Percentiles rank a stretch among this genome's conserved stretches.
These are phyloP conservation scores for Halcyon malimbica DNA, from an alignment of 2,113 vertebrate genomes.

Conservation along the genomic window DNA sequence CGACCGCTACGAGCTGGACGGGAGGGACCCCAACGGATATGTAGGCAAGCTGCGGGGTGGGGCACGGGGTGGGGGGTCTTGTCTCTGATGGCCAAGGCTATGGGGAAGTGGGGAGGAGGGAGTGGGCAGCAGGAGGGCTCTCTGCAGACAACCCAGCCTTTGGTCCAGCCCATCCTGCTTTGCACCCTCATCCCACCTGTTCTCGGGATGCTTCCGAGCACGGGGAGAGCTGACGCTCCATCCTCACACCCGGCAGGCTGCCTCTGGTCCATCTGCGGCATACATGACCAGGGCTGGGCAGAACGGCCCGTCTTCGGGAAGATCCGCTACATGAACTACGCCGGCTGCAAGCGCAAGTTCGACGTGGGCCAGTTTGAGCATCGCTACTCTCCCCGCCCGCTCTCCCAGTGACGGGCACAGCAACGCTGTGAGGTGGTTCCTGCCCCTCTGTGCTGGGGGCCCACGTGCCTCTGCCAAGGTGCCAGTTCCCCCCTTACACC, in stretches of 20 bases:
- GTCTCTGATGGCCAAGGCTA: not conserved
- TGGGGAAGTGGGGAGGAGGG: rapidly evolving
- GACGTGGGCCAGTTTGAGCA: slow-evolving; percentile 81
- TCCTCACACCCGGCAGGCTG: slow-evolving; percentile 71
- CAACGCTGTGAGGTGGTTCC: rapidly evolving
- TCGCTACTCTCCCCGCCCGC: slow-evolving; percentile 67
- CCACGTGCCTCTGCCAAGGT: not conserved
- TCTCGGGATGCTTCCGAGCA: rapidly evolving
- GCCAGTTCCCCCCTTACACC: not conserved
- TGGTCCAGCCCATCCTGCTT: not conserved
- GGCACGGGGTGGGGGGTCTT: rapidly evolving
- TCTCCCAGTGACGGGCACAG: not conserved
- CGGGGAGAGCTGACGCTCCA: not conserved
- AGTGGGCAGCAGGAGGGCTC: not conserved
- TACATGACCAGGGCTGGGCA: slow-evolving; percentile 88
- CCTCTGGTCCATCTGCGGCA: slow-evolving; percentile 91
- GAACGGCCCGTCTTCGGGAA: slow-evolving; percentile 86
- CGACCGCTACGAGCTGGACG: slow-evolving; percentile 82
- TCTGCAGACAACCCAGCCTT: not conserved
- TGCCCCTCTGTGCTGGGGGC: not conserved
- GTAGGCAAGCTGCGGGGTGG: slow-evolving; percentile 71
- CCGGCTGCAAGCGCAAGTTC: slow-evolving; percentile 90
- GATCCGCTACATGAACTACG: slow-evolving; percentile 93
- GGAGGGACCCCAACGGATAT: slow-evolving; percentile 84
- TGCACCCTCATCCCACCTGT: not conserved